Percentiles rank a stretch among this genome's conserved stretches.
Evolutionary conservation across 92 coral and sea anemone species (phyloP).

Genomic region (Palythoa heliodiscus): DNA sequence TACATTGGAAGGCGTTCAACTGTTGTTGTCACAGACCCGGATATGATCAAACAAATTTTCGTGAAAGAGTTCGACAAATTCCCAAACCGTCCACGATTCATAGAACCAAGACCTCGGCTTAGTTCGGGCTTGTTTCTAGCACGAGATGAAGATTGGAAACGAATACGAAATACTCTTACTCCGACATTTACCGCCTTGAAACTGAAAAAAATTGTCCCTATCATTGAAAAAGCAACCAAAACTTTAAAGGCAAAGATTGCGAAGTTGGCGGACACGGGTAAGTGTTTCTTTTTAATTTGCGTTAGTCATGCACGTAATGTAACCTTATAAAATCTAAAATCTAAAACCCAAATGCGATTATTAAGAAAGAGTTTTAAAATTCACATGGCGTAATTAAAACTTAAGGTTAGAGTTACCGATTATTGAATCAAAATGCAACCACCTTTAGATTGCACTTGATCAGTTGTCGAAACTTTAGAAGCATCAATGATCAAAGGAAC

Average conservation of each 20-base stretch:
- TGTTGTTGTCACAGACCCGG: constrained; percentile 67
- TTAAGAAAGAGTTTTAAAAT: too few relatives aligned
- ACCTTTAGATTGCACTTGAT: too few relatives aligned
- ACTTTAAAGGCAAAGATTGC: not conserved
- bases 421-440: too few relatives aligned
- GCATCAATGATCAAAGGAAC: too few relatives aligned
- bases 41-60: constrained; percentile 69
- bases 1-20: constrained; percentile 61
- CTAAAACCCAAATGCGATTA: not conserved
- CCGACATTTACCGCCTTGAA: constrained; percentile 79
- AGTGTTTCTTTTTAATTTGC: not conserved
- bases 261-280: constrained; percentile 60
- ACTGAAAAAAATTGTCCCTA: constrained; percentile 71
- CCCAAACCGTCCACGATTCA: constrained; percentile 65
- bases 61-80: constrained; percentile 82
- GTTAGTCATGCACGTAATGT: not conserved
- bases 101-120: constrained; percentile 62
- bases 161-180: constrained; percentile 67
- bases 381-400: too few relatives aligned
- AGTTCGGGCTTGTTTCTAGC: constrained; percentile 49
- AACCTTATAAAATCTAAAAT: not conserved
- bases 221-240: not conserved
- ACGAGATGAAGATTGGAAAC: constrained; percentile 65
- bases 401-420: too few relatives aligned
- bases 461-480: too few relatives aligned